A percentile compares a stretch with the other conserved stretches of the same genome.
These are phyloP conservation scores for Tetragonula clypearis DNA, from an alignment of 1,140 invertebrate genomes.

Conservation along the genomic window DNA sequence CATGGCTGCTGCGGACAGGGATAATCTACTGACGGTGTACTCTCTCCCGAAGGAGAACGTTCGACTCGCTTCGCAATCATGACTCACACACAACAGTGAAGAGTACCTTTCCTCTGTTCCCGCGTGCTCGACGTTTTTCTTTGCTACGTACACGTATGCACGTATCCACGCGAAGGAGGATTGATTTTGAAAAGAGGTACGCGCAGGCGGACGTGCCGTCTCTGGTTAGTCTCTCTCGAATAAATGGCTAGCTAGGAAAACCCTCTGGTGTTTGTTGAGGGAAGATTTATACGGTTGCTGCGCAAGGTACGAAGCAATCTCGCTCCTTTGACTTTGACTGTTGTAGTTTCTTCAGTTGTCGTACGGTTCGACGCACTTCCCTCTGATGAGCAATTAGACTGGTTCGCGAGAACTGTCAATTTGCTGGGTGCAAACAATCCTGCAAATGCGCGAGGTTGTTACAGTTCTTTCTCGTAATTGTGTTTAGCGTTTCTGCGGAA, in stretches of 20 bases:
- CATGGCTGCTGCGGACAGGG: conserved; percentile 33
- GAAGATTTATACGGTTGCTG: background rate
- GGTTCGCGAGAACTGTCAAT: too few relatives aligned
- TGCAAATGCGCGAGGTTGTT: too few relatives aligned
- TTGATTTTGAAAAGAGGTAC: background rate
- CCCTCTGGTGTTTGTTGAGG: background rate
- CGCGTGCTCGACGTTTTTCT: conserved; percentile 9
- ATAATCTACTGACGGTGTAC: conserved; percentile 61
- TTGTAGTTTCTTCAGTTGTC: too few relatives aligned
- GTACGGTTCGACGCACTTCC: background rate
- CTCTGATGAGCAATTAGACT: too few relatives aligned
- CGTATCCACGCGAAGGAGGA: background rate
- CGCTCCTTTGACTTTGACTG: too few relatives aligned
- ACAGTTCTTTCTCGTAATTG: background rate
- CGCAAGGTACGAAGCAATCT: background rate
- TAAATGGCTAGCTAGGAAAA: too few relatives aligned
- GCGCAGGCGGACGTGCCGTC: background rate
- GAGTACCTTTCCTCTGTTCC: conserved; percentile 38
- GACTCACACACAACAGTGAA: conserved; percentile 1
- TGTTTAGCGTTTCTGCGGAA: background rate
- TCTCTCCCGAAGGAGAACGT: conserved; percentile 51
- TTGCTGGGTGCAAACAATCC: too few relatives aligned
- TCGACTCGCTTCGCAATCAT: background rate
- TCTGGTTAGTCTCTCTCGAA: background rate
- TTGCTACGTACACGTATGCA: background rate